Evolutionary conservation across 2,888 invertebrate genomes (phyloP).

Genomic region (Mythimna pallens): DNA sequence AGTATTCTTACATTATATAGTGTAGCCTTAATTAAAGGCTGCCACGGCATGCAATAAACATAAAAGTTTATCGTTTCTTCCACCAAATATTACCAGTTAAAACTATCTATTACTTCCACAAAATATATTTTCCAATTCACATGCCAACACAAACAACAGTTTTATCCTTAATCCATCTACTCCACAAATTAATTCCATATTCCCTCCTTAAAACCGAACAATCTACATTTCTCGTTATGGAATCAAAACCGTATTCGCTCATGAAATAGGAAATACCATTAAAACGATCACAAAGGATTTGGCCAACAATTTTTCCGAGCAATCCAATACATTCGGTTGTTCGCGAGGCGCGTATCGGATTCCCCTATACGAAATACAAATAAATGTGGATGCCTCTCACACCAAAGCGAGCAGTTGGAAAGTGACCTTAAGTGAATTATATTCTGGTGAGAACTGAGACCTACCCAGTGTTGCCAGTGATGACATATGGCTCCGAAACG

Average conservation of each 20-base stretch:
- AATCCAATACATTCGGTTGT: constrained; percentile 79
- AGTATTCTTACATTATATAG: too few species aligned
- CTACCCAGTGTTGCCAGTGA: too few species aligned
- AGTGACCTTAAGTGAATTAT: not conserved
- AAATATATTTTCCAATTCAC: not conserved
- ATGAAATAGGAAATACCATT: constrained; percentile 65
- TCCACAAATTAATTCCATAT: constrained; percentile 33
- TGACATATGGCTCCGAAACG: too few species aligned
- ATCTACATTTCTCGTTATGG: constrained; percentile 67
- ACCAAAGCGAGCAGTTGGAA: constrained; percentile 65
- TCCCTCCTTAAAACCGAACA: constrained; percentile 50
- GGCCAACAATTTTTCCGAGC: constrained; percentile 74
- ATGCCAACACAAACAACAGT: constrained; percentile 22
- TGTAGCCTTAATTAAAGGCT: too few species aligned
- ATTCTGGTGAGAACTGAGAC: constrained; percentile 4
- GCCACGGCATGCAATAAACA: too few species aligned
- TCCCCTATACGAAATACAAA: constrained; percentile 77
- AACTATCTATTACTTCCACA: not conserved
- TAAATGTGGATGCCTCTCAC: constrained; percentile 78
- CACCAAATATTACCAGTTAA: not conserved
- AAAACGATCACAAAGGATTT: constrained; percentile 71
- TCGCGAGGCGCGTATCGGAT: constrained; percentile 80
- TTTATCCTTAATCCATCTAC: constrained; percentile 42
- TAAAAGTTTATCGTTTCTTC: too few species aligned
- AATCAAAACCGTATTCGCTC: constrained; percentile 63